These are phyloP conservation scores for Penaeus vannamei DNA, from an alignment of 1,140 invertebrate genomes.

Conservation along the genomic window DNA sequence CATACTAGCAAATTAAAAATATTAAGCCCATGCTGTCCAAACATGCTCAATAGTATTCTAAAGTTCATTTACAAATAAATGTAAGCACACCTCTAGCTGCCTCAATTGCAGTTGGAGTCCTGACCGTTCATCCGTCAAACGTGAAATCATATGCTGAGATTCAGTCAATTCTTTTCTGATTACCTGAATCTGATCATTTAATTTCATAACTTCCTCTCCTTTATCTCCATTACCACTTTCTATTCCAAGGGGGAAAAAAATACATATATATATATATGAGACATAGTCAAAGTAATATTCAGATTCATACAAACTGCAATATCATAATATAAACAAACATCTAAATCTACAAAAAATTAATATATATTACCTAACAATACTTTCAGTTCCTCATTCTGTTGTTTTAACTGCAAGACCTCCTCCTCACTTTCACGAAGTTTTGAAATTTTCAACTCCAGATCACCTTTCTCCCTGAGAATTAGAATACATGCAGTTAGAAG, in stretches of 20 bases:
- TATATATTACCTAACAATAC: too few relatives aligned
- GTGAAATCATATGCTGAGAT: constrained; percentile 26
- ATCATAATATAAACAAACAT: too few relatives aligned
- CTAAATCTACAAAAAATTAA: background rate
- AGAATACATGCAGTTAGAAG: background rate
- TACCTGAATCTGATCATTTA: background rate
- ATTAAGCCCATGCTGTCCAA: background rate
- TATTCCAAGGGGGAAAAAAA: background rate
- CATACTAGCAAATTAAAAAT: background rate
- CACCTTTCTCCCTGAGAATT: background rate
- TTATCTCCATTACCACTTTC: background rate
- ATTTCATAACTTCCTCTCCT: constrained; percentile 5
- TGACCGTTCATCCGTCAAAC: constrained; percentile 35
- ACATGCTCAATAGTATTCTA: background rate
- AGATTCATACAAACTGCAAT: too few relatives aligned
- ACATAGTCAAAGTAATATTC: too few relatives aligned
- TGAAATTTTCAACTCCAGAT: background rate
- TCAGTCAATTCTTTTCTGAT: constrained; percentile 16
- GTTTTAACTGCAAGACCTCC: background rate
- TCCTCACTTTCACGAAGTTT: background rate
- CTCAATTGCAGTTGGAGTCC: constrained; percentile 44
- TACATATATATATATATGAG: too few relatives aligned
- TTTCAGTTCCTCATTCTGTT: too few relatives aligned
- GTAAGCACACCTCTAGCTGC: constrained; percentile 32
- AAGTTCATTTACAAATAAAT: background rate